phyloP scores from a whole-genome alignment of 2,797 vertebrate genomes.

The Coccyzus lansbergi region DNA sequence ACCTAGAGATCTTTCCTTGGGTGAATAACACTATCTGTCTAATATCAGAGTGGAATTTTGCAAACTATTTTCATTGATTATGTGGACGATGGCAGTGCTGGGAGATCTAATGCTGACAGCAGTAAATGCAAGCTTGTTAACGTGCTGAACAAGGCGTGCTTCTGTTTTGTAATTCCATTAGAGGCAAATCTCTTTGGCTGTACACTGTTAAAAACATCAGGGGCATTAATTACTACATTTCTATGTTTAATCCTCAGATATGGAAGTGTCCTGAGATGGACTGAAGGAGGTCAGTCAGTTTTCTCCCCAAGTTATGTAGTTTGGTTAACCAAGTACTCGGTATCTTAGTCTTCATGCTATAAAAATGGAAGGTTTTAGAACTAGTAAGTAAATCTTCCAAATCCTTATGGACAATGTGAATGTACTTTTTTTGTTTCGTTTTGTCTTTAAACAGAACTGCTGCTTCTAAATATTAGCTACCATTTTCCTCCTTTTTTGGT shows the following conservation, averaged over 20 bases:
- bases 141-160: background rate
- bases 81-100: background rate
- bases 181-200: conserved; percentile 34
- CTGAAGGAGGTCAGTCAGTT: background rate
- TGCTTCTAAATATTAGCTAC: background rate
- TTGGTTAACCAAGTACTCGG: background rate
- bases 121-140: conserved; percentile 32
- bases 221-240: conserved; percentile 3
- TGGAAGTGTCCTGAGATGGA: background rate
- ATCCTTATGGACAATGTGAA: background rate
- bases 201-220: background rate
- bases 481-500: background rate
- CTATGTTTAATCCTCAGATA: background rate
- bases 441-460: background rate
- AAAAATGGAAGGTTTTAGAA: background rate
- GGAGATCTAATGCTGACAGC: background rate
- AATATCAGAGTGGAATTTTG: conserved; percentile 46
- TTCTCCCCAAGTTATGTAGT: background rate
- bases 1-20: conserved; percentile 4
- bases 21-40: conserved; percentile 47
- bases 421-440: background rate
- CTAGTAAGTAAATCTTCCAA: background rate
- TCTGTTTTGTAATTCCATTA: conserved; percentile 37
- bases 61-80: conserved; percentile 23
- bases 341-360: background rate